These are phyloP conservation scores for Chirona hameri DNA, from an alignment of 2,888 invertebrate genomes.

Conservation along the genomic window DNA sequence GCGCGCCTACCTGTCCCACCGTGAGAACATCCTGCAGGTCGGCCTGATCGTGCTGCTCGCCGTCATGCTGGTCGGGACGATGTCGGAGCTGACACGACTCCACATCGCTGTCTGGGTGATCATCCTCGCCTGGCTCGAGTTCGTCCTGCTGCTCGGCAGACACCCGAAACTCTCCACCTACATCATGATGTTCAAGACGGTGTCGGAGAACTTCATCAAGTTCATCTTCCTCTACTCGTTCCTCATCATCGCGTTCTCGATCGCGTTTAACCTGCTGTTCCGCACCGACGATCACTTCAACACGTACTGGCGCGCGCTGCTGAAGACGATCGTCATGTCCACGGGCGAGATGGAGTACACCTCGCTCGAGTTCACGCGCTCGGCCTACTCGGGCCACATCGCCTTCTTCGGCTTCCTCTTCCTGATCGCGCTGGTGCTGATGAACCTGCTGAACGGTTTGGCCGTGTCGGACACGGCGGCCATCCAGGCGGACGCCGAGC, in stretches of 20 bases:
- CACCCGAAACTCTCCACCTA: slow-evolving; percentile 70
- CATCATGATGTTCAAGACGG: slow-evolving; percentile 77
- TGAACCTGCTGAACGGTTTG: slow-evolving; percentile 77
- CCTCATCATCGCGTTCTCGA: slow-evolving; percentile 73
- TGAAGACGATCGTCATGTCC: slow-evolving; percentile 38
- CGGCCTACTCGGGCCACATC: slow-evolving; percentile 48
- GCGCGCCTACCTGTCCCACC: slow-evolving; percentile 60
- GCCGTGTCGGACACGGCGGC: slow-evolving; percentile 76
- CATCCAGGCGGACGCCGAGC: slow-evolving; percentile 73
- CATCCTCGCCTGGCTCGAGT: slow-evolving; percentile 68
- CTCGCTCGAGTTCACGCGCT: slow-evolving; percentile 33
- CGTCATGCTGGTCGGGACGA: slow-evolving; percentile 51
- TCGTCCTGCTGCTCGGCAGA: slow-evolving; percentile 72
- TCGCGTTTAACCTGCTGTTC: slow-evolving; percentile 76
- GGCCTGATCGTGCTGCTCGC: slow-evolving; percentile 59
- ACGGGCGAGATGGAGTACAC: slow-evolving; percentile 39
- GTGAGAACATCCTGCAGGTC: slow-evolving; percentile 73
- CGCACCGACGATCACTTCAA: slow-evolving; percentile 48
- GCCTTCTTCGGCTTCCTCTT: slow-evolving; percentile 77
- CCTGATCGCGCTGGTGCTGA: slow-evolving; percentile 74
- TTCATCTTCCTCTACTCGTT: slow-evolving; percentile 75
- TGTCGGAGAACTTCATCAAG: slow-evolving; percentile 72
- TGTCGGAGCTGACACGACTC: slow-evolving; percentile 56
- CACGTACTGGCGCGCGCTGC: slow-evolving; percentile 36
- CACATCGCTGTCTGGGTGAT: slow-evolving; percentile 69